Conservation (phyloP, 1,140 invertebrate species). For the Drosophila navojoa region DNA sequence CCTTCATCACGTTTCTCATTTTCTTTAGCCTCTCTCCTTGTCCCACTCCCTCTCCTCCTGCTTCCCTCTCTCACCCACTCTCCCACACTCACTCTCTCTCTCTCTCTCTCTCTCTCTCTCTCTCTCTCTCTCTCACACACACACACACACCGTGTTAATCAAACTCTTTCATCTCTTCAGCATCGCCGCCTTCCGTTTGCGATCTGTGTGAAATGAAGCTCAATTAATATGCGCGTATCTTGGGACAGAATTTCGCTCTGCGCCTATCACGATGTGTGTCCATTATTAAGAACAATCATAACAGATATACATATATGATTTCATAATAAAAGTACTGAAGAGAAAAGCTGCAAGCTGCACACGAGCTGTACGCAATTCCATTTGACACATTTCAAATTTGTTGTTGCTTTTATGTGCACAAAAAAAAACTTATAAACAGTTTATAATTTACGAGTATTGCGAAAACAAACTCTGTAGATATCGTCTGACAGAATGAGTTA, state of each 20-base stretch:
- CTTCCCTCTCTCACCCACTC: neutral
- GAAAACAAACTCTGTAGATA: conserved; percentile 15
- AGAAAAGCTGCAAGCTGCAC: neutral
- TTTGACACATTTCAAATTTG: conserved; percentile 23
- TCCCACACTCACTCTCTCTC: neutral
- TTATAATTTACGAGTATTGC: conserved; percentile 11
- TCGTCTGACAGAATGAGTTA: conserved; percentile 7
- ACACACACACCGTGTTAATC: neutral
- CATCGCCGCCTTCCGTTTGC: conserved; percentile 2
- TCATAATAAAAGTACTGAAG: conserved; percentile 38
- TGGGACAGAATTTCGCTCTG: conserved; percentile 13
- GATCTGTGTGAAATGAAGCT: conserved; percentile 3
- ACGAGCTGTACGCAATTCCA: conserved; percentile 25
- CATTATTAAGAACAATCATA: conserved; percentile 40
- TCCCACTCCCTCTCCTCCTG: too few relatives aligned
- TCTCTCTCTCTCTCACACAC: neutral
- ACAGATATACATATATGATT: conserved; percentile 18
- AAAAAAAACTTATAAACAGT: neutral
- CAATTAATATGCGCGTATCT: conserved; percentile 57
- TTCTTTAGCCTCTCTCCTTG: too few relatives aligned
- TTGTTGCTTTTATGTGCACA: neutral
- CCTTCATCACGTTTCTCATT: too few relatives aligned
- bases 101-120: neutral
- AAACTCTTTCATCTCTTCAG: neutral
- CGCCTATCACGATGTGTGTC: neutral